Conservation (phyloP, 1,140 invertebrate genomes). For the Drosophila mauritiana region DNA sequence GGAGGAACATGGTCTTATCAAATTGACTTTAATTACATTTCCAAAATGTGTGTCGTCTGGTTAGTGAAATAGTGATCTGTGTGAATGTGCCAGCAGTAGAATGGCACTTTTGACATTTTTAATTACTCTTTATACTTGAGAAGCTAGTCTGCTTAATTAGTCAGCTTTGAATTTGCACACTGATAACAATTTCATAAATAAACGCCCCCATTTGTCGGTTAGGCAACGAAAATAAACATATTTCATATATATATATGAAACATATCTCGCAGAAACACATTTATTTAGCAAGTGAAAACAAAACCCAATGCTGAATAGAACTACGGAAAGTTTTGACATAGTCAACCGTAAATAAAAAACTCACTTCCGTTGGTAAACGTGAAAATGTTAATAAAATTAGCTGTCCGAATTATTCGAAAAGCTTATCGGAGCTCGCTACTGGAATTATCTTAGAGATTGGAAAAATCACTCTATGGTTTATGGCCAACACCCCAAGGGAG, state of each 20-base stretch:
- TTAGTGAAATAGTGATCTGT: neutral
- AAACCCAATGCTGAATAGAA: neutral
- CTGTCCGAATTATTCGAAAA: neutral
- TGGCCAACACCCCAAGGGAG: neutral
- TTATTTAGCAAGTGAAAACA: neutral
- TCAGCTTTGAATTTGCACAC: neutral
- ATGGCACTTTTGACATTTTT: neutral
- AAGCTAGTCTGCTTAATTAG: neutral
- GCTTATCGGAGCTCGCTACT: slow-evolving; percentile 13
- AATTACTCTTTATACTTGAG: neutral
- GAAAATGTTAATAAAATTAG: slow-evolving; percentile 18
- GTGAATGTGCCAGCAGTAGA: neutral
- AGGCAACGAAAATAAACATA: neutral
- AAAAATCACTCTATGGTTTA: slow-evolving; percentile 15
- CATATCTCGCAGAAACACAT: neutral
- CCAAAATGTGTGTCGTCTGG: neutral
- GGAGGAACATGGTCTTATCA: slow-evolving; percentile 8
- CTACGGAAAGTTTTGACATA: slow-evolving; percentile 6
- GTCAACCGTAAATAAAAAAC: neutral
- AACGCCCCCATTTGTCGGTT: neutral
- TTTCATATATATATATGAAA: too few relatives aligned
- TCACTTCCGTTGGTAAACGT: neutral
- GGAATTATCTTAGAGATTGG: neutral
- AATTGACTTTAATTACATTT: neutral
- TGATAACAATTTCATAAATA: slow-evolving; percentile 1